phyloP scores from a whole-genome alignment of 2,888 invertebrate species.

The Rosalia funebris region DNA sequence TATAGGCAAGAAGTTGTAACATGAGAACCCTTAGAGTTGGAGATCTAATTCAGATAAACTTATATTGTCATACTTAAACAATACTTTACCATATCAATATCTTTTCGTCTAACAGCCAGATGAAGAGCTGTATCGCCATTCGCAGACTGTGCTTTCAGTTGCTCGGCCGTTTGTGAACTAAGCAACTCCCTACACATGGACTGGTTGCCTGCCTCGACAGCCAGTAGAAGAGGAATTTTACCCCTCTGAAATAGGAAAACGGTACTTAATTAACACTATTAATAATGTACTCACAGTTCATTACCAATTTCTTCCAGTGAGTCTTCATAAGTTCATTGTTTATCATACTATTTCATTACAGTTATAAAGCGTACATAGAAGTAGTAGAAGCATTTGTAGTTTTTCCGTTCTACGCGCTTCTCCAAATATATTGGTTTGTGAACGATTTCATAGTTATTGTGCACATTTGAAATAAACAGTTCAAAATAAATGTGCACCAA shows the following conservation, averaged over 20 bases:
- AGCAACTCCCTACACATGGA: conserved; percentile 94
- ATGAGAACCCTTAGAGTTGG: no score
- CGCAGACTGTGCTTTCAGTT: conserved; percentile 83
- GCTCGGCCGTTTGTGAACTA: conserved; percentile 86
- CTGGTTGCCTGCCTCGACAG: conserved; percentile 95
- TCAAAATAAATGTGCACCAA: no score
- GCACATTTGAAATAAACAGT: no score
- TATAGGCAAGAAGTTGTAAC: no score
- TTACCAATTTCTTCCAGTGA: conserved; percentile 23
- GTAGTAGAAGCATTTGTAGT: no score
- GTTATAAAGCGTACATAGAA: no score
- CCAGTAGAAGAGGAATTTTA: conserved; percentile 91
- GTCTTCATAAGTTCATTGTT: conserved; percentile 20
- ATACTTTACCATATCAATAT: conserved; percentile 88
- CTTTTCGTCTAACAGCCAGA: conserved; percentile 90
- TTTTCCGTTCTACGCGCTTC: no score
- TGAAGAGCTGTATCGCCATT: conserved; percentile 95
- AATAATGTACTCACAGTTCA: background rate
- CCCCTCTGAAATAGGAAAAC: conserved; percentile 78
- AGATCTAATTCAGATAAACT: no score
- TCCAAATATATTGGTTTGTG: no score
- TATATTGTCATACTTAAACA: no score
- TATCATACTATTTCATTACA: no score
- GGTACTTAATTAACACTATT: background rate
- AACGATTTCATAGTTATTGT: no score